A percentile compares a stretch with the other conserved stretches of the same genome.
phyloP scores from a whole-genome alignment of 1,140 invertebrate species.

The Alviniconcha marisindica region DNA sequence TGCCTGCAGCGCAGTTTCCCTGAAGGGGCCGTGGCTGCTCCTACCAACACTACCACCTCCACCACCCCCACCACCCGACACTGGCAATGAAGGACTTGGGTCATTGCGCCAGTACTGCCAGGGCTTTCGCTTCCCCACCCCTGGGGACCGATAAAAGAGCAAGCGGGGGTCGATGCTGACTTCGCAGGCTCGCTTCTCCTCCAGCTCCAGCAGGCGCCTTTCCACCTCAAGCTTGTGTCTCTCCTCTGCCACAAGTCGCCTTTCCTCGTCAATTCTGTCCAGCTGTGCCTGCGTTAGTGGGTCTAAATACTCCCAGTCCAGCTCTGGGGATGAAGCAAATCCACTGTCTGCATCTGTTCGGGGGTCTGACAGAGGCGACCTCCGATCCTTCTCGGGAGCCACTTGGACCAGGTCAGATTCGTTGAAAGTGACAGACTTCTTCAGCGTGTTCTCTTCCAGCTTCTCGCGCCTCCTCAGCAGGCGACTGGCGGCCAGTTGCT shows the following conservation, averaged over 20 bases:
- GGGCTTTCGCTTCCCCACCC: slow-evolving; percentile 50
- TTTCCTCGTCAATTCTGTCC: slow-evolving; percentile 7
- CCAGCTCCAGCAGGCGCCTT: slow-evolving; percentile 22
- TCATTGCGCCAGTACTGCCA: slow-evolving; percentile 71
- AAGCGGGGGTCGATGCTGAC: slow-evolving; percentile 51
- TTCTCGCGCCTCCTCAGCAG: slow-evolving; percentile 60
- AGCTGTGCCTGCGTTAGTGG: neutral
- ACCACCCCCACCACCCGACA: slow-evolving; percentile 10
- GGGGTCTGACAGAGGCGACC: neutral
- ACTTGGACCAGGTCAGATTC: slow-evolving; percentile 41
- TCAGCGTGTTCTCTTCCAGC: slow-evolving; percentile 61
- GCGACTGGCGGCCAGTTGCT: neutral
- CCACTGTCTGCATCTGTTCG: neutral
- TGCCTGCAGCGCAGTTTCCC: slow-evolving; percentile 66
- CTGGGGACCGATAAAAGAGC: slow-evolving; percentile 44
- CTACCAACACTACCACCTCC: slow-evolving; percentile 23
- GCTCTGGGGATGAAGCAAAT: slow-evolving; percentile 10
- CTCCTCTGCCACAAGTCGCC: slow-evolving; percentile 22
- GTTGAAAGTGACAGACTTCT: slow-evolving; percentile 61
- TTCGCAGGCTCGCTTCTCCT: neutral
- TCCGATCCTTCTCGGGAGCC: neutral
- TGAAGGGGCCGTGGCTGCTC: slow-evolving; percentile 56
- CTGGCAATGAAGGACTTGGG: slow-evolving; percentile 44
- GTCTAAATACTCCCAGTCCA: slow-evolving; percentile 3
- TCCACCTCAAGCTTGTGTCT: slow-evolving; percentile 30